These are phyloP conservation scores for Perizoma affinitatum DNA, from an alignment of 2,888 invertebrate genomes.

Conservation along the genomic window DNA sequence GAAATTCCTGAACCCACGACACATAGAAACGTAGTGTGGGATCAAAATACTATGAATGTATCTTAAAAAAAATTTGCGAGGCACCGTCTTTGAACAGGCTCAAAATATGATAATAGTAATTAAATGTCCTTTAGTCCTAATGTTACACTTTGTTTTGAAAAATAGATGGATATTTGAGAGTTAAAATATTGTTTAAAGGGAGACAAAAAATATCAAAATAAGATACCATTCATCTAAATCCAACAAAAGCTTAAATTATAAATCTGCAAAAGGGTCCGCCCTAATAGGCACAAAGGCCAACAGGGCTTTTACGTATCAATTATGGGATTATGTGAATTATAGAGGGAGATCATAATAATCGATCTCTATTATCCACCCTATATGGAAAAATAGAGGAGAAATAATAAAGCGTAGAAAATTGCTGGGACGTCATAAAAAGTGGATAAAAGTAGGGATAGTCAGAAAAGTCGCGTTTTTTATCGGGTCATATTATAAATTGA, in stretches of 20 bases:
- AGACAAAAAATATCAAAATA: no score
- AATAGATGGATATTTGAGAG: no score
- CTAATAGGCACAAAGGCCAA: slow-evolving; percentile 67
- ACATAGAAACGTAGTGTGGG: no score
- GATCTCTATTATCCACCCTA: slow-evolving; percentile 59
- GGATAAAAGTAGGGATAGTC: slow-evolving; percentile 25
- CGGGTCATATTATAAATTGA: slow-evolving; percentile 10
- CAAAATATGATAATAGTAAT: no score
- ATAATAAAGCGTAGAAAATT: slow-evolving; percentile 40
- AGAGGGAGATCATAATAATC: slow-evolving; percentile 72
- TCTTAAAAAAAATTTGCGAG: no score
- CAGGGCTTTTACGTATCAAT: slow-evolving; percentile 73
- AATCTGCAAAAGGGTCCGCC: slow-evolving; percentile 65
- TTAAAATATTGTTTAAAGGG: no score
- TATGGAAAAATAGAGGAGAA: slow-evolving; percentile 42
- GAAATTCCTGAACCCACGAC: no score
- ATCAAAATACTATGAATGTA: no score
- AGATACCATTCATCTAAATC: slow-evolving; percentile 65
- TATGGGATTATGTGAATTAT: slow-evolving; percentile 74
- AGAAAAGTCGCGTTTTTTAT: slow-evolving; percentile 18
- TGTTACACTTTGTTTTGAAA: no score
- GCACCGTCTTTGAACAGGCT: no score
- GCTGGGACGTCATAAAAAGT: slow-evolving; percentile 33
- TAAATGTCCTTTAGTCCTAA: no score
- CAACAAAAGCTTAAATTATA: slow-evolving; percentile 68